Evolutionary conservation across 2,888 invertebrate species (phyloP).

Genomic region (Calliphora vomitoria): DNA sequence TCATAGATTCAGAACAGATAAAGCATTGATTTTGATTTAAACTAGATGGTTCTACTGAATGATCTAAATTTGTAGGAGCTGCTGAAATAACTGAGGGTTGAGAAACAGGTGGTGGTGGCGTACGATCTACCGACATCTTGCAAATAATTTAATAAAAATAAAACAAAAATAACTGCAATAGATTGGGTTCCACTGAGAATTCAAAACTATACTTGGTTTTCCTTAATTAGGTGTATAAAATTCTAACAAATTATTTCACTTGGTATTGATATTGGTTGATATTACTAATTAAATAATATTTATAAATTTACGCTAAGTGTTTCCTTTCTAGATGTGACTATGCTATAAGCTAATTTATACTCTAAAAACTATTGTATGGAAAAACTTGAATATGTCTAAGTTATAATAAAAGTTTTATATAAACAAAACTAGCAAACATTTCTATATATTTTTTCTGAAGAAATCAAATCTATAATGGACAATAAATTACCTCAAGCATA

Average conservation of each 20-base stretch:
- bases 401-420: not conserved
- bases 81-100: not conserved
- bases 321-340: not conserved
- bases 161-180: not conserved
- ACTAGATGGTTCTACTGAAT: not conserved
- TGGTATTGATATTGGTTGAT: too few species aligned
- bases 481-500: conserved; percentile 10
- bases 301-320: not conserved
- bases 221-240: too few species aligned
- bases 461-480: conserved; percentile 15
- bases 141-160: not conserved
- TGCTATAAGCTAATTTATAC: not conserved
- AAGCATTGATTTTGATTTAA: not conserved
- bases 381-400: not conserved
- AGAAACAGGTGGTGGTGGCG: not conserved
- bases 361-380: not conserved
- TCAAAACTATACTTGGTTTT: too few species aligned
- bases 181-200: too few species aligned
- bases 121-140: not conserved
- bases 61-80: not conserved
- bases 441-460: not conserved
- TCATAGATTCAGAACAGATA: not conserved
- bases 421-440: not conserved
- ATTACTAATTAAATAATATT: too few species aligned
- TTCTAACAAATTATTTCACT: too few species aligned